These are phyloP conservation scores for Tethea ocularis DNA, from an alignment of 2,888 invertebrate species.

Conservation along the genomic window DNA sequence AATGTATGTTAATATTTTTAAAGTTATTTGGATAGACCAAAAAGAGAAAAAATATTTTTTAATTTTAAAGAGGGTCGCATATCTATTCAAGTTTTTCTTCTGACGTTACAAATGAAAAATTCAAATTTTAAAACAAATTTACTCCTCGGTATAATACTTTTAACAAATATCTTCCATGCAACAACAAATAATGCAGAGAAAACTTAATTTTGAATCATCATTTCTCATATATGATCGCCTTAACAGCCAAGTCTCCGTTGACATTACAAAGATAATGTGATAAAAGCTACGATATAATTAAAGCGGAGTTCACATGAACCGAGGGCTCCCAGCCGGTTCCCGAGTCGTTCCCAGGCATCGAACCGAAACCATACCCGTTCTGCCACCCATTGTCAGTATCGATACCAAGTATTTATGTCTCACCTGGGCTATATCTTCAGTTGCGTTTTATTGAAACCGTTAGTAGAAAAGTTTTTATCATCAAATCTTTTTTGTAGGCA, in stretches of 20 bases:
- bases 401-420: slow-evolving; percentile 13
- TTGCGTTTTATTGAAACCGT: not conserved
- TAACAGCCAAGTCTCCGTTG: slow-evolving; percentile 4
- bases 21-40: too few relatives aligned
- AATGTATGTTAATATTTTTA: too few relatives aligned
- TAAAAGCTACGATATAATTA: slow-evolving; percentile 35
- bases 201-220: too few relatives aligned
- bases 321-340: slow-evolving; percentile 33
- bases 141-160: too few relatives aligned
- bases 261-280: slow-evolving; percentile 25
- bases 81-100: too few relatives aligned
- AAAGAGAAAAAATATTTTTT: too few relatives aligned
- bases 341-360: slow-evolving; percentile 62
- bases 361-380: slow-evolving; percentile 52
- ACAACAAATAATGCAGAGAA: too few relatives aligned
- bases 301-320: slow-evolving; percentile 19
- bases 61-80: too few relatives aligned
- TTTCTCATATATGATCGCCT: too few relatives aligned
- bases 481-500: not conserved
- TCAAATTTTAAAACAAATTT: too few relatives aligned
- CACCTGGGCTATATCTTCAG: not conserved
- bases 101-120: too few relatives aligned
- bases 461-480: not conserved
- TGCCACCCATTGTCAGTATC: slow-evolving; percentile 30
- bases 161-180: too few relatives aligned